Evolutionary conservation across 2,113 vertebrate species (phyloP).

Genomic region (Coreoperca whiteheadi): DNA sequence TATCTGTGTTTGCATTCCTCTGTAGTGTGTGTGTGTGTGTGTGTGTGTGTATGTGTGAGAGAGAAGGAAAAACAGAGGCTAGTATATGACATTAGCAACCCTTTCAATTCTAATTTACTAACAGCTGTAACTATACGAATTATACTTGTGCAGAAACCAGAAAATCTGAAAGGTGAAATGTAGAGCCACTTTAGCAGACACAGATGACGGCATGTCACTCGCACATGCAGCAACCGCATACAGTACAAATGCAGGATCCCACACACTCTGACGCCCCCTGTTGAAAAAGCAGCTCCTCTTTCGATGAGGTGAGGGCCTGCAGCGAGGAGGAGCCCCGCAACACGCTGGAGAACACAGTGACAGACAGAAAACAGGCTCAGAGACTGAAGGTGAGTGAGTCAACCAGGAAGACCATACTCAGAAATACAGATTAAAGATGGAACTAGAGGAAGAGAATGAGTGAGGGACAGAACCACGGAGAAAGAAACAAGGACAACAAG

Average conservation of each 20-base stretch:
- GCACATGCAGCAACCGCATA: neutral
- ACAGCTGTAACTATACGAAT: neutral
- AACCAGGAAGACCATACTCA: neutral
- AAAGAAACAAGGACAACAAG: neutral
- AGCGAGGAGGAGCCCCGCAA: slow-evolving; percentile 33
- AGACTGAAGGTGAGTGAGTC: neutral
- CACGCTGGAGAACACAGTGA: slow-evolving; percentile 12
- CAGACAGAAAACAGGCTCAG: slow-evolving; percentile 5
- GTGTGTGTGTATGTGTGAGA: neutral
- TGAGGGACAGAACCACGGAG: neutral
- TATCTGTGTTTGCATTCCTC: slow-evolving; percentile 55
- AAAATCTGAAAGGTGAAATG: neutral
- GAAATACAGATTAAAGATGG: neutral
- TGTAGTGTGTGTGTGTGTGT: slow-evolving; percentile 5
- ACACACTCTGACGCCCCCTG: slow-evolving; percentile 53
- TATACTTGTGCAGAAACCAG: neutral
- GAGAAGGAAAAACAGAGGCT: neutral
- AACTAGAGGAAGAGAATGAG: neutral
- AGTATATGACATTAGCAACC: neutral
- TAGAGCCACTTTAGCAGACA: neutral
- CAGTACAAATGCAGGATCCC: neutral
- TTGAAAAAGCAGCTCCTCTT: slow-evolving; percentile 17
- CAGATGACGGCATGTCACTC: neutral
- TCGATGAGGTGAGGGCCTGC: slow-evolving; percentile 26
- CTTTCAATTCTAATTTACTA: neutral